Evolutionary conservation across 1,140 invertebrate genomes (phyloP).

Genomic region (Drosophila paulistorum): DNA sequence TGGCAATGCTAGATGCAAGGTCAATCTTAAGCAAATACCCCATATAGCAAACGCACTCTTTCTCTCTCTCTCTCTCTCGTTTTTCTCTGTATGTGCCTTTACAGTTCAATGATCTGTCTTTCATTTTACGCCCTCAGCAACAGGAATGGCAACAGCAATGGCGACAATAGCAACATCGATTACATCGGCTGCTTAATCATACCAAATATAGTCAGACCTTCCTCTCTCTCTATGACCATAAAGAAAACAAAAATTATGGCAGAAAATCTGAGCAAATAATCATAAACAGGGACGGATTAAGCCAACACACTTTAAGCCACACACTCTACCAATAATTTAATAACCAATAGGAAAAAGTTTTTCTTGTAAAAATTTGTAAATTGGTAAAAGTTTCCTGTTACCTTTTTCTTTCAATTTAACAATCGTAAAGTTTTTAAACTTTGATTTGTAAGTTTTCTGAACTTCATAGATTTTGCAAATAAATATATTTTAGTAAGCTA

Average conservation of each 20-base stretch:
- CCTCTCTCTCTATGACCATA: constrained; percentile 31
- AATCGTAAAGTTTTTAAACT: too few relatives aligned
- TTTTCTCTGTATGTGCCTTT: not conserved
- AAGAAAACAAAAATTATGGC: constrained; percentile 42
- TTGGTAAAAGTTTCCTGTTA: too few relatives aligned
- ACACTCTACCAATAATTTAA: not conserved
- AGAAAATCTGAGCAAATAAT: not conserved
- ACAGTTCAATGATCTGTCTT: constrained; percentile 47
- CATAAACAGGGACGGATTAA: not conserved
- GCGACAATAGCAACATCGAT: constrained; percentile 2
- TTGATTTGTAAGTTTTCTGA: too few relatives aligned
- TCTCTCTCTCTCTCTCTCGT: too few relatives aligned
- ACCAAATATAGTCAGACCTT: constrained; percentile 45
- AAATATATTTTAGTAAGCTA: too few relatives aligned
- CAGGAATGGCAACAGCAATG: not conserved
- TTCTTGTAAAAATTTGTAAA: too few relatives aligned
- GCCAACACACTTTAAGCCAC: not conserved
- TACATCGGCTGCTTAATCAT: constrained; percentile 50
- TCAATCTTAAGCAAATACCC: constrained; percentile 37
- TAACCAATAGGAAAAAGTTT: too few relatives aligned
- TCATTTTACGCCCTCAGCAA: constrained; percentile 41
- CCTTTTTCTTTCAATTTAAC: too few relatives aligned
- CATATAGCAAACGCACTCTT: constrained; percentile 13
- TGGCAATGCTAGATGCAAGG: constrained; percentile 36
- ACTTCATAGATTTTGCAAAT: too few relatives aligned